Evolutionary conservation across 2,113 vertebrate genomes (phyloP).

Genomic region (Shinisaurus crocodilurus): DNA sequence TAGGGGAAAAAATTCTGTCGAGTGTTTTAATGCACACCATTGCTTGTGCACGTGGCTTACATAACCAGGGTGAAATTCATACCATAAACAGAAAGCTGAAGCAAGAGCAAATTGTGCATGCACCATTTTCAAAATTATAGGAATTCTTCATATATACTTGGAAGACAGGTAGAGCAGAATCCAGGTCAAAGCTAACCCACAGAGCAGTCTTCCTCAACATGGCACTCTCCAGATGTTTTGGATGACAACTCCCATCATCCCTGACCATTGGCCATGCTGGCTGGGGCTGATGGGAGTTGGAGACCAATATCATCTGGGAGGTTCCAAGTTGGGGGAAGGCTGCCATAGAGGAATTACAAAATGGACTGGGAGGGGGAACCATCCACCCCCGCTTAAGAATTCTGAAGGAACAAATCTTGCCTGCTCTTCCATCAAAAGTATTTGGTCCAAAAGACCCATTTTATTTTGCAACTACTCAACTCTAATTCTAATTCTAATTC

Average conservation of each 20-base stretch:
- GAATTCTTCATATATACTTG: background rate
- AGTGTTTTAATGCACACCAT: background rate
- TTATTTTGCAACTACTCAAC: background rate
- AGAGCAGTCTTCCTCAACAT: too few species aligned
- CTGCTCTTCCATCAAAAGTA: background rate
- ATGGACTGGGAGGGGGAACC: too few species aligned
- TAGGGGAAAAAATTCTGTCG: background rate
- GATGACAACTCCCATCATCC: background rate
- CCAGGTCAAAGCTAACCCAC: background rate
- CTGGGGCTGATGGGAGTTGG: too few species aligned
- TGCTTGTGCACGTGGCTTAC: background rate
- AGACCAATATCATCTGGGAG: too few species aligned
- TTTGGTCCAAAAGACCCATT: background rate
- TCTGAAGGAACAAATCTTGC: background rate
- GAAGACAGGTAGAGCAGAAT: background rate
- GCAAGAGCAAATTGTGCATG: background rate
- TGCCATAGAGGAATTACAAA: background rate
- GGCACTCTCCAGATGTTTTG: background rate
- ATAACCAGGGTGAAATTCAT: background rate
- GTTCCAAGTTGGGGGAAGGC: too few species aligned
- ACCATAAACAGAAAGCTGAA: background rate
- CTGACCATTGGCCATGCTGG: too few species aligned
- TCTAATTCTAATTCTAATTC: too few species aligned
- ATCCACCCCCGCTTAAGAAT: background rate
- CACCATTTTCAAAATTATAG: background rate